Base-by-base conservation (phyloP, 1,140 invertebrate species). In the Cherax quadricarinatus region DNA sequence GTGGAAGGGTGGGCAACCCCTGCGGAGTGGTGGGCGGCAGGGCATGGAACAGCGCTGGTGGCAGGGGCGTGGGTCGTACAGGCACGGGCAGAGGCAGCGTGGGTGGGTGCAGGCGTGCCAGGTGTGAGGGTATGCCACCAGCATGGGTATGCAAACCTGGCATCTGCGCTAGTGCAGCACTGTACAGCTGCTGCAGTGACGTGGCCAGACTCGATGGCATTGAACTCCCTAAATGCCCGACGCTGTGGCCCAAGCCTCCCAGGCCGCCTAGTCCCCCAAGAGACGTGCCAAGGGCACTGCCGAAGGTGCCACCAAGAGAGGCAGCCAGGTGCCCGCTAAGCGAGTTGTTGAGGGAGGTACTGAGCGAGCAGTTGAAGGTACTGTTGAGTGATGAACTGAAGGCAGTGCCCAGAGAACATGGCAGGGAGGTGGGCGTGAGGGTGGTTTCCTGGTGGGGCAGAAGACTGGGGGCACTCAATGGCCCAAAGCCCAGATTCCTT, bases 151-250 rank as follows among this genome's bases (percentile, higher is more conserved):
- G 88, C 4, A 93, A 88, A 24, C 53, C 73, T 12, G 87, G 87
- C 49, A 89, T 89, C 51, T 75, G 88, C n/a, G 92, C 82, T n/a
- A 93, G 88, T 41, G 92, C 92, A 14, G 92, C 92, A 21, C 87
- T 89, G 73, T 93, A 93, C 83, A 93, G 66, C 78, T 93, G 92
- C 51, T 93, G 92, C 30, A 93, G 83, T 21, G 92, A 93, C 21
- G 87, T 78, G 51, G 92, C 92, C 75, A 93, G 83, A 60, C 92
- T 89, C 12, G 87, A 53, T 48, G 87, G 87, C 83, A 93, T 70
- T n/a, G 87, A 57, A 21, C 87, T 80, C 41, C 79, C 87, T n/a
- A 92, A 21, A 62, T 86, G 91, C 7, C 60, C 78, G 9, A 92
- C 49, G 49, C 66, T 78, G 41, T 41, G 75, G 48, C 82, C 89